Percentiles rank a stretch among this genome's conserved stretches.
These are phyloP conservation scores for Oreochromis tanganicae DNA, from an alignment of 2,113 vertebrate genomes.

Conservation along the genomic window DNA sequence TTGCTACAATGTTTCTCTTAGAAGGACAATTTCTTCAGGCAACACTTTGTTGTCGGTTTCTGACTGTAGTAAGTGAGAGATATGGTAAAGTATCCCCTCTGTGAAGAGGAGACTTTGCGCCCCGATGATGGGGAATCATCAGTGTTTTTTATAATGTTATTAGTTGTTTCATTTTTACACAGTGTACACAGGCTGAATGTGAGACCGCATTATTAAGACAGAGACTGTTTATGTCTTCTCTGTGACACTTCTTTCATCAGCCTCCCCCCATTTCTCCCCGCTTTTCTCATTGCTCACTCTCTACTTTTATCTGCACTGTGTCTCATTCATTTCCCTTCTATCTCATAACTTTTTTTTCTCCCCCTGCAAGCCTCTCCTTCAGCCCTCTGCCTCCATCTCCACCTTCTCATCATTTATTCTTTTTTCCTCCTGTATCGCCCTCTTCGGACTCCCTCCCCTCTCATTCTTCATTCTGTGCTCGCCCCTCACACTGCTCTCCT, in stretches of 20 bases:
- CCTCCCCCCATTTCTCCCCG: not conserved
- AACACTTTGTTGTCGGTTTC: not conserved
- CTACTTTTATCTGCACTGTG: constrained; percentile 7
- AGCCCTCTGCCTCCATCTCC: constrained; percentile 14
- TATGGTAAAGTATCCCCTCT: not conserved
- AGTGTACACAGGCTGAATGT: not conserved
- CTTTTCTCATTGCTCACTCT: not conserved
- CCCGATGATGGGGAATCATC: not conserved
- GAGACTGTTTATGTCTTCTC: not conserved
- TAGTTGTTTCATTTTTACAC: not conserved
- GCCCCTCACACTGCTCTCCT: not conserved
- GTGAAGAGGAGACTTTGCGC: not conserved
- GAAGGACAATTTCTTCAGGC: not conserved
- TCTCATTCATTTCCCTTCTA: constrained; percentile 13
- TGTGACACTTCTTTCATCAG: not conserved
- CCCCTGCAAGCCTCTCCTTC: not conserved
- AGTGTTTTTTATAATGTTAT: not conserved
- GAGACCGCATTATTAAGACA: not conserved
- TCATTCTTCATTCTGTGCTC: constrained; percentile 33
- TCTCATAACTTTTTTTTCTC: constrained; percentile 13
- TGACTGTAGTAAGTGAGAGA: not conserved
- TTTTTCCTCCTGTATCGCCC: constrained; percentile 26
- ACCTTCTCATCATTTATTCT: constrained; percentile 53
- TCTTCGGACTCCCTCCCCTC: constrained; percentile 21
- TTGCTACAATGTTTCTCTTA: not conserved